Evolutionary conservation across 2,113 vertebrate species (phyloP).

Genomic region (Tachuris rubrigastra): DNA sequence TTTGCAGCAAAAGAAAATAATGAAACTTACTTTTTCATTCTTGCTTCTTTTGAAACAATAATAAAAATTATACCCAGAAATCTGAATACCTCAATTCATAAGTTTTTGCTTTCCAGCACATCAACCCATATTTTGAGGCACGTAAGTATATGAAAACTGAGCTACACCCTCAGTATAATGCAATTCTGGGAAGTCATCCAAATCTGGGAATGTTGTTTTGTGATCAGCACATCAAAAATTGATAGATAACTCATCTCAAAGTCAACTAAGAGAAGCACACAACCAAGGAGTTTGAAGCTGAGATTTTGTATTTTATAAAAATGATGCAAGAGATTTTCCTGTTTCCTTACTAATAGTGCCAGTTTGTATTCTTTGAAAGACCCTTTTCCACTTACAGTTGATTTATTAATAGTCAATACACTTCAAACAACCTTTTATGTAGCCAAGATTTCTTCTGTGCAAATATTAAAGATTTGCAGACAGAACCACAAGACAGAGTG

Average conservation of each 20-base stretch:
- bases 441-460: not conserved
- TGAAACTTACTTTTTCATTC: not conserved
- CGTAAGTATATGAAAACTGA: not conserved
- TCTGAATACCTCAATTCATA: not conserved
- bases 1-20: not conserved
- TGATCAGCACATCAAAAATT: not conserved
- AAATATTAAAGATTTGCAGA: not conserved
- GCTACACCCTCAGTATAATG: not conserved
- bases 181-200: conserved; percentile 7
- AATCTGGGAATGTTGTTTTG: not conserved
- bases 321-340: not conserved
- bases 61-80: not conserved
- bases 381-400: not conserved
- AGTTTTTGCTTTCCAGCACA: not conserved
- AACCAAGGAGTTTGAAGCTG: not conserved
- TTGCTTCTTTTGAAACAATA: not conserved
- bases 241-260: not conserved
- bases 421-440: not conserved
- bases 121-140: not conserved
- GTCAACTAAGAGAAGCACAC: not conserved
- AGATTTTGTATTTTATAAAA: not conserved
- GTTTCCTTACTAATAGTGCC: not conserved
- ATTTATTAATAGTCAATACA: not conserved
- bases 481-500: not conserved
- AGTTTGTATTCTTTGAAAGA: not conserved